These are phyloP conservation scores for Colistium nudipinnis DNA, from an alignment of 2,113 vertebrate genomes.

Conservation along the genomic window DNA sequence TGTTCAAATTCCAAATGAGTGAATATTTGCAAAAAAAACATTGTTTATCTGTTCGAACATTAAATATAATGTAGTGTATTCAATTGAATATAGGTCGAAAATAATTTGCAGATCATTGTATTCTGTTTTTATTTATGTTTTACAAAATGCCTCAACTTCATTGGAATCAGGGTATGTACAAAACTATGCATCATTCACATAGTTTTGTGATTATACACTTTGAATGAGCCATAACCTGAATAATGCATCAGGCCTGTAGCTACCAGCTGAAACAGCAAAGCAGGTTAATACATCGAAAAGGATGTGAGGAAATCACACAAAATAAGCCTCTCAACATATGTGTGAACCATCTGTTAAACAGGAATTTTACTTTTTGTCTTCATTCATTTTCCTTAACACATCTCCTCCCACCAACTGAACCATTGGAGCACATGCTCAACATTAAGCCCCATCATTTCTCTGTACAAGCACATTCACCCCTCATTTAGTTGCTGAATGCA, in stretches of 20 bases:
- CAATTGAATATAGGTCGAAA: no score
- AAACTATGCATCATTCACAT: no score
- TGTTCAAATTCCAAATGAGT: no score
- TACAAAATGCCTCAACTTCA: no score
- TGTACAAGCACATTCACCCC: not conserved
- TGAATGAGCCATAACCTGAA: not conserved
- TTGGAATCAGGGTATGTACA: no score
- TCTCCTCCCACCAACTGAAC: not conserved
- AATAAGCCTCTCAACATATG: slow-evolving; percentile 23
- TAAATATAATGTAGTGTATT: no score
- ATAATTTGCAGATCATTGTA: no score
- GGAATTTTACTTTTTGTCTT: not conserved
- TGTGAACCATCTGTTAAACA: slow-evolving; percentile 13
- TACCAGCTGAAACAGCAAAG: not conserved
- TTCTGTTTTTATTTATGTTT: no score
- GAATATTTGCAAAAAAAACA: no score
- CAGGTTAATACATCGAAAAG: not conserved
- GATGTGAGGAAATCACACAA: no score
- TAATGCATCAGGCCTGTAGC: not conserved
- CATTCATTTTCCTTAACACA: not conserved
- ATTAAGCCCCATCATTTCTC: not conserved
- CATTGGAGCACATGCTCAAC: slow-evolving; percentile 13
- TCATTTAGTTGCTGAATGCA: not conserved
- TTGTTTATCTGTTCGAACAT: no score
- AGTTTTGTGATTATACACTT: not conserved